These are phyloP conservation scores for Paelopatides confundens DNA, from an alignment of 53 echinoderm and acorn worm genomes.

Conservation along the genomic window DNA sequence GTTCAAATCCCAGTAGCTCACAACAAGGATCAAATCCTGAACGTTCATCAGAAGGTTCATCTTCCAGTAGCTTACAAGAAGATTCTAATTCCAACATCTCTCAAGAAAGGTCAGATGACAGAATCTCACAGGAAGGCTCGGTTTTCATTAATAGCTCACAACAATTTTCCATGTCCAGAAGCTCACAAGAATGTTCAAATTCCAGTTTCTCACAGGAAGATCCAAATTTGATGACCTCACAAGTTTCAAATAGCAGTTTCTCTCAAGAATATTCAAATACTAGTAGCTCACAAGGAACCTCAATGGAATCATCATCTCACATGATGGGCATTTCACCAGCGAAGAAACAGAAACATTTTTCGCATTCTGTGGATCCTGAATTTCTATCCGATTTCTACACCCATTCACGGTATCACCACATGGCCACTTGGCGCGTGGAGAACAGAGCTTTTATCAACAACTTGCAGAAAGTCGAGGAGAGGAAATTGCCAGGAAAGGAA, in stretches of 20 bases:
- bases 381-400: conserved; percentile 90
- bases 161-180: no score
- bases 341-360: conserved; percentile 15
- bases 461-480: conserved; percentile 75
- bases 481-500: conserved; percentile 79
- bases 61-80: no score
- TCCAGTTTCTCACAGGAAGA: neutral
- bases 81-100: neutral
- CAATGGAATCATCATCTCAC: neutral
- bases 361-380: conserved; percentile 78
- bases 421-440: conserved; percentile 94
- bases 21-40: neutral
- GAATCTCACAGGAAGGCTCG: no score
- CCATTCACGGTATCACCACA: conserved; percentile 90
- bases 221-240: neutral
- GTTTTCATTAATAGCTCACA: no score
- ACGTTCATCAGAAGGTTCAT: neutral
- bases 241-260: neutral
- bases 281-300: neutral
- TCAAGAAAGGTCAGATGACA: neutral
- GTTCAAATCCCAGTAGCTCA: neutral
- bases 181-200: neutral
- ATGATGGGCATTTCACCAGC: neutral
- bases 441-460: conserved; percentile 83
- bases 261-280: neutral